A percentile compares a stretch with the other conserved stretches of the same genome.
These are phyloP conservation scores for Acanthoscelides obtectus DNA, from an alignment of 2,888 invertebrate species.

Conservation along the genomic window DNA sequence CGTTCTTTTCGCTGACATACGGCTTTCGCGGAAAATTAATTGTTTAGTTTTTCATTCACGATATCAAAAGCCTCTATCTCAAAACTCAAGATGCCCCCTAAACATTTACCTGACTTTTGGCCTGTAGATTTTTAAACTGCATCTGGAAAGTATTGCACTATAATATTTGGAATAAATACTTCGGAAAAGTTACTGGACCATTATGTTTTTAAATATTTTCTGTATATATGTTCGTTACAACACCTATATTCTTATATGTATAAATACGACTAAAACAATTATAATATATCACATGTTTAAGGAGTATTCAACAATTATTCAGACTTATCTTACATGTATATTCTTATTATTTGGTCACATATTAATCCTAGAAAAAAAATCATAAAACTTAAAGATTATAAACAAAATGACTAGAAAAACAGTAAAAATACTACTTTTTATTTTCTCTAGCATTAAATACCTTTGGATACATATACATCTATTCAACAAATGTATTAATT, in stretches of 20 bases:
- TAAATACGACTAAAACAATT: slow-evolving; percentile 4
- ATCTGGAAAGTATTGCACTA: too few species aligned
- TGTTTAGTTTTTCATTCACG: too few species aligned
- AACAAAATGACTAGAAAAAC: slow-evolving; percentile 27
- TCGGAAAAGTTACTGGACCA: background rate
- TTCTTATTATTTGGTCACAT: slow-evolving; percentile 28
- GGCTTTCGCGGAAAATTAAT: too few species aligned
- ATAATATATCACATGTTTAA: slow-evolving; percentile 5
- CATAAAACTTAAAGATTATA: slow-evolving; percentile 25
- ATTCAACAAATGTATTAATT: background rate
- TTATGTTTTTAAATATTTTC: background rate
- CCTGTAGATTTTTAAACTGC: too few species aligned
- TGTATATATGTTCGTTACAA: background rate
- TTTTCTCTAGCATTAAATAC: background rate
- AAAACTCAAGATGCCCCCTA: too few species aligned
- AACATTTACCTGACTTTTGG: too few species aligned
- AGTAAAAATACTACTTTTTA: slow-evolving; percentile 6
- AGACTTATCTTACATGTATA: slow-evolving; percentile 33
- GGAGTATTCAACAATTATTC: slow-evolving; percentile 27
- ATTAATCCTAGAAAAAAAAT: background rate
- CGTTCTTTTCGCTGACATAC: too few species aligned
- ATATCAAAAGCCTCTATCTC: too few species aligned
- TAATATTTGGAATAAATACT: too few species aligned
- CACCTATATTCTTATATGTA: background rate
- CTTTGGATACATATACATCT: background rate